These are phyloP conservation scores for Melanotaenia maccullochi DNA, from an alignment of 2,797 vertebrate genomes.

Conservation along the genomic window DNA sequence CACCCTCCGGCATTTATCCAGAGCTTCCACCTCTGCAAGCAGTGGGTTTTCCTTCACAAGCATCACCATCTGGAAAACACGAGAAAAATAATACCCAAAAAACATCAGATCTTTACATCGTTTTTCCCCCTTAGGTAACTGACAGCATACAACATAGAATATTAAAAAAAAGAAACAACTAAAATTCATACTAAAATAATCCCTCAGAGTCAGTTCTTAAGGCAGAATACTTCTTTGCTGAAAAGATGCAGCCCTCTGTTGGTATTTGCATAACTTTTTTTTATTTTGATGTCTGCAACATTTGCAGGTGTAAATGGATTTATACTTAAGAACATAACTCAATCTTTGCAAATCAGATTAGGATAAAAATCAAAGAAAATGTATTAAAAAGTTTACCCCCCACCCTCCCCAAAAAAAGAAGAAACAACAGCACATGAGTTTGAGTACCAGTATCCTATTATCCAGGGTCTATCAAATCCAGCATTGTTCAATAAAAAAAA, in stretches of 20 bases:
- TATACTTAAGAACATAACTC: background rate
- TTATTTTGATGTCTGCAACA: too few species aligned
- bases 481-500: background rate
- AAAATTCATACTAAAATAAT: too few species aligned
- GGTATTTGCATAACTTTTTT: too few species aligned
- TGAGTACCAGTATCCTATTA: background rate
- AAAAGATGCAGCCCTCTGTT: too few species aligned
- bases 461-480: background rate
- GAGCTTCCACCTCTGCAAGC: slow-evolving; percentile 86
- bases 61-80: slow-evolving; percentile 87
- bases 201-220: too few species aligned
- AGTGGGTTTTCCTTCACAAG: slow-evolving; percentile 94
- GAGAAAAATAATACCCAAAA: background rate
- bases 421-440: background rate
- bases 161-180: too few species aligned
- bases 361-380: background rate
- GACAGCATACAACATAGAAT: too few species aligned
- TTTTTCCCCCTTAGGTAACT: background rate
- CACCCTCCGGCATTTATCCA: slow-evolving; percentile 90
- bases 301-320: background rate
- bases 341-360: background rate
- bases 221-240: too few species aligned
- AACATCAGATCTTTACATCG: background rate
- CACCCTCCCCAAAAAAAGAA: too few species aligned
- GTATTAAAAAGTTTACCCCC: too few species aligned